Base-by-base conservation (phyloP, 2,113 vertebrate species). In the Dicentrarchus labrax region DNA sequence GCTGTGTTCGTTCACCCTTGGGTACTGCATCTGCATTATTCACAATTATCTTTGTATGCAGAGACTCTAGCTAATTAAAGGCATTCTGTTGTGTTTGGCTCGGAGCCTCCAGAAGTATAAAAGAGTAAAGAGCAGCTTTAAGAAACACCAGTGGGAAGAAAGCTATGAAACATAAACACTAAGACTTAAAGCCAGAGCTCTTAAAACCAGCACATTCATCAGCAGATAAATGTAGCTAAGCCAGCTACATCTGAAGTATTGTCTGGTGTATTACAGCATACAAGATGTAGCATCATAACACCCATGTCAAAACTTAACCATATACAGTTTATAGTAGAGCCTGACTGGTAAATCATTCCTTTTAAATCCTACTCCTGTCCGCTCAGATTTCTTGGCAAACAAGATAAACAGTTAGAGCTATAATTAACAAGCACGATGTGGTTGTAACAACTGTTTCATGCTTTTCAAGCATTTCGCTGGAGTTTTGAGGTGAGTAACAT, bases 1-100 rank as follows among this genome's bases (percentile, higher is more conserved):
- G 51, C 41, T 78, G 62, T 71, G 68, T 78, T 83, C 71, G 71
- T 67, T 86, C 79, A 70, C 73, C 78, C 74, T 45, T 70, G 50
- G 84, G 79, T 62, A n/a, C 54, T 65, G 47, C 22, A 64, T 61
- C 75, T 65, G 75, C 68, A 87, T 90, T 81, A 70, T 79, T 80
- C 72, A 86, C 73, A 88, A 81, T 92, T 89, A 91, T 89, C 84
- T 89, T 75, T 72, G 69, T 64, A 83, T 84, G 88, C 88, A 89
- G 78, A 86, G 59, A 57, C 78, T 82, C 65, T 43, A 13, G 82
- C 82, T 91, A 88, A 89, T 92, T 87, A 88, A 85, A 89, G 47
- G 78, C 82, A 80, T 80, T 83, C 19, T 57, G 70, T 74, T 85
- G 84, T 83, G 64, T 88, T 83, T 90, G 80, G 80, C 82, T 85